Evolutionary conservation across 2,797 vertebrate genomes (phyloP).

Genomic region (Labroides dimidiatus): DNA sequence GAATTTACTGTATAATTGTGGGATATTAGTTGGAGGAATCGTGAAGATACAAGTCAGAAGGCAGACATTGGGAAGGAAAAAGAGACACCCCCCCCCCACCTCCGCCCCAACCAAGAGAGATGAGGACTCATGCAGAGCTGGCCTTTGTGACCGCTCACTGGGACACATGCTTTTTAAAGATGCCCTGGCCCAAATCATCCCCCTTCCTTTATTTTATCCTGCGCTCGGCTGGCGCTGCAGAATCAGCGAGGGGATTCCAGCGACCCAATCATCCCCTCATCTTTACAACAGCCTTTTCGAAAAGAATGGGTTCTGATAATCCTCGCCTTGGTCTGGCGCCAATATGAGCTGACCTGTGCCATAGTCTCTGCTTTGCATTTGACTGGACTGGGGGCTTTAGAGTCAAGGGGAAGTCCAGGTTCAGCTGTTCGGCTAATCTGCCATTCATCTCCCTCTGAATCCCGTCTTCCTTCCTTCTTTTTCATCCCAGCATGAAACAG

Average conservation of each 20-base stretch:
- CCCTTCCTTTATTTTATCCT: constrained; percentile 65
- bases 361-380: constrained; percentile 52
- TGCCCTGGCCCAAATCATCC: constrained; percentile 64
- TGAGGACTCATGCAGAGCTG: constrained; percentile 50
- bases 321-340: constrained; percentile 40
- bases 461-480: constrained; percentile 16
- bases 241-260: constrained; percentile 60
- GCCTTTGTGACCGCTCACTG: constrained; percentile 69
- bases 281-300: constrained; percentile 54
- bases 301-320: constrained; percentile 65
- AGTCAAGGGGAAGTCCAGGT: constrained; percentile 58
- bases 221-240: constrained; percentile 55
- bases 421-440: constrained; percentile 40
- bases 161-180: constrained; percentile 75
- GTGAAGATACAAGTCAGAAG: constrained; percentile 32
- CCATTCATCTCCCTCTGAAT: constrained; percentile 15
- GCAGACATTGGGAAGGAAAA: constrained; percentile 55
- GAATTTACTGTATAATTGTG: constrained; percentile 45
- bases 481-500: constrained; percentile 37
- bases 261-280: constrained; percentile 54
- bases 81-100: constrained; percentile 41
- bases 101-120: constrained; percentile 59
- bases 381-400: constrained; percentile 35
- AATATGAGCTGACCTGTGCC: constrained; percentile 62
- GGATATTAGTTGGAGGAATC: constrained; percentile 34